Evolutionary conservation across 2,888 invertebrate species (phyloP), one percentile per base, ranked within the genome.

Genomic region (Spodoptera picta): DNA sequence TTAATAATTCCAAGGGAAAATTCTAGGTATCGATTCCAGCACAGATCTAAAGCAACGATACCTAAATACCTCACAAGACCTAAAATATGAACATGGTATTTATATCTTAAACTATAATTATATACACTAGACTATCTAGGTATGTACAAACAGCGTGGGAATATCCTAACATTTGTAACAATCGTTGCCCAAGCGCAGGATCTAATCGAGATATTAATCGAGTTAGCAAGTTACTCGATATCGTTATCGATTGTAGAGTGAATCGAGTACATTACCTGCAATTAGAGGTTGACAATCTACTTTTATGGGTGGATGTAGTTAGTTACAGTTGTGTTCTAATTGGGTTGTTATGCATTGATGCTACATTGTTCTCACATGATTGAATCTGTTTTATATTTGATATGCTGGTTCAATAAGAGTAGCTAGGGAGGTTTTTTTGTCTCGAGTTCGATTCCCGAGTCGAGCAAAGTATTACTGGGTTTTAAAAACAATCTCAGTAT

Each of bases 111-210:
- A 9, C 36, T 36, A 36, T 36, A 36, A 36, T 36, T 7, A 36
- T 7, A 36, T 6, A 7, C 9, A 36, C 36, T 36, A 36, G 36
- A 36, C 36, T 36, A 36, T 7, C 36, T 60, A 51, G 73, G 57
- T 66, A n/a, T n/a, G n/a, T n/a, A 52, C 41, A 47, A 41, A 63
- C 55, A 63, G 47, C 83, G 85, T 84, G 85, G 78, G 84, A 85
- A 83, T 83, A 84, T 71, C 65, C 76, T 84, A 88, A 81, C 87
- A 86, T 86, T 87, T 82, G 69, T 64, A 73, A 49, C 55, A 31
- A 71, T 43, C 54, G 62, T 82, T 83, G 82, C 76, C 75, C 77
- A 79, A 82, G 68, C 75, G 61, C 80, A 73, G 76, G 67, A 83
- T 84, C 83, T 82, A 77, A 82, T 80, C 81, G 81, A 80, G 79